Percentiles rank a stretch among this genome's conserved stretches.
These are phyloP conservation scores for Synergus umbraculus DNA, from an alignment of 2,888 invertebrate genomes.

Conservation along the genomic window DNA sequence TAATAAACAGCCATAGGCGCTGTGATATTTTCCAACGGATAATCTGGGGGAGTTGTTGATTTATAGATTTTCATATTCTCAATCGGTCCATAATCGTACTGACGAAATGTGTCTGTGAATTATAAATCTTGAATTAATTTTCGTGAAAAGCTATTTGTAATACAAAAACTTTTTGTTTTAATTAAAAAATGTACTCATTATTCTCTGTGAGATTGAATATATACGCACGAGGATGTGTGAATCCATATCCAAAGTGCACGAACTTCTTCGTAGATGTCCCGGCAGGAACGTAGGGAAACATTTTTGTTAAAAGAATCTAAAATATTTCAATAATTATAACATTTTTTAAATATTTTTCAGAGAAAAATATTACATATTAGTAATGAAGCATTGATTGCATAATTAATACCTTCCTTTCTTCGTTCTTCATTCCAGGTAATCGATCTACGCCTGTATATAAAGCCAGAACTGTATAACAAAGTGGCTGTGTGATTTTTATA, in stretches of 20 bases:
- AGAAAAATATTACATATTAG: too few species aligned
- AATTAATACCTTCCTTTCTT: background rate
- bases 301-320: background rate
- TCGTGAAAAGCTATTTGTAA: background rate
- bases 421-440: background rate
- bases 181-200: too few species aligned
- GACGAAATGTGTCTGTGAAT: background rate
- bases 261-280: background rate
- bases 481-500: background rate
- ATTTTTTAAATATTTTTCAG: background rate
- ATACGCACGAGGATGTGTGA: background rate
- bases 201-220: background rate
- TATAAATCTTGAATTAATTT: background rate
- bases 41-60: background rate
- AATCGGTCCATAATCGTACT: background rate
- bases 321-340: background rate
- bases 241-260: background rate
- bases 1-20: background rate
- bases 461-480: background rate
- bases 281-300: background rate
- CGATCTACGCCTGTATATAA: too few species aligned
- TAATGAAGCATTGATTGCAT: background rate
- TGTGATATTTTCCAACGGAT: background rate
- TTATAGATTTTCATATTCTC: background rate
- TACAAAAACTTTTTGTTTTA: too few species aligned